phyloP scores from a whole-genome alignment of 1,140 invertebrate species.

The Platorchestia sp. region DNA sequence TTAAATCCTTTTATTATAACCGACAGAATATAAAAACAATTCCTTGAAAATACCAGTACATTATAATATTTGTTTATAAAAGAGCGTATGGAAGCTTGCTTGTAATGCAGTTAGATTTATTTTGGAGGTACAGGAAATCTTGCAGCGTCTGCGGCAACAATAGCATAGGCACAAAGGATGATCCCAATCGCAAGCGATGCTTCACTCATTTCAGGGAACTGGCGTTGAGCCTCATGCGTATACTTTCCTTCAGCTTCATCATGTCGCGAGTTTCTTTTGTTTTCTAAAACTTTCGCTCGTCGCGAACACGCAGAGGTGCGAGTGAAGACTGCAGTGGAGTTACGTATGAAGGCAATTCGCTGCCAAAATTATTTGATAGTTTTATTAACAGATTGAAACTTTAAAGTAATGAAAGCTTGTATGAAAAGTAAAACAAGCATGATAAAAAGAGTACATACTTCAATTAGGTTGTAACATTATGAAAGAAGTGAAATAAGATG shows the following conservation, averaged over 20 bases:
- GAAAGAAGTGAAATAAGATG: neutral
- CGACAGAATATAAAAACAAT: too few species aligned
- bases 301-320: constrained; percentile 14
- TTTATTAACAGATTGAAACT: neutral
- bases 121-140: neutral
- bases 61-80: neutral
- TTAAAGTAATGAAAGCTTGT: neutral
- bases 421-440: neutral
- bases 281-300: constrained; percentile 48
- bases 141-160: neutral
- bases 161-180: constrained; percentile 19
- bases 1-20: too few species aligned
- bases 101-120: neutral
- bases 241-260: constrained; percentile 43
- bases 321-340: constrained; percentile 9
- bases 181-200: constrained; percentile 37
- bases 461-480: neutral
- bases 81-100: neutral
- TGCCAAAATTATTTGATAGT: neutral
- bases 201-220: neutral
- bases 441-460: neutral
- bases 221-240: neutral
- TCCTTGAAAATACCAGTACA: too few species aligned
- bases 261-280: neutral
- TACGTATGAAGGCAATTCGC: constrained; percentile 56